A percentile compares a stretch with the other conserved stretches of the same genome.
phyloP scores from a whole-genome alignment of 2,888 invertebrate species.

The Drosophila eohydei region DNA sequence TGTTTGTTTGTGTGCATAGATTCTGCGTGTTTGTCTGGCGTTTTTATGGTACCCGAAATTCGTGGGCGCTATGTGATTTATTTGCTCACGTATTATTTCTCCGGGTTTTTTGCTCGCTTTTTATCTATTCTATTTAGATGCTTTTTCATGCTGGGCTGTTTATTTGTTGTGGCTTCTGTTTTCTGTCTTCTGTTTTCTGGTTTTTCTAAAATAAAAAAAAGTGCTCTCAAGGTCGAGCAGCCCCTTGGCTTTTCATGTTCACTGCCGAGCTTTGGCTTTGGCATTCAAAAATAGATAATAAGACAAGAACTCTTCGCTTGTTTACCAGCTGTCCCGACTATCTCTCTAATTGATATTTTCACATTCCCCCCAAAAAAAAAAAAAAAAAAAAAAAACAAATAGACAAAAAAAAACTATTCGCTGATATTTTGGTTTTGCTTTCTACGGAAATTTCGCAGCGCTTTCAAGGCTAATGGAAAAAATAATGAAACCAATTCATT shows the following conservation, averaged over 20 bases:
- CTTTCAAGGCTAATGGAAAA: conserved; percentile 63
- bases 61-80: conserved; percentile 66
- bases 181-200: conserved; percentile 20
- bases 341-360: conserved; percentile 64
- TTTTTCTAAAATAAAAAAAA: conserved; percentile 22
- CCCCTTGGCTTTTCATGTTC: conserved; percentile 57
- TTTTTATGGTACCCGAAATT: conserved; percentile 42
- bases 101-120: conserved; percentile 27
- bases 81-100: conserved; percentile 59
- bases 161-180: conserved; percentile 18
- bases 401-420: conserved; percentile 12
- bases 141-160: conserved; percentile 15
- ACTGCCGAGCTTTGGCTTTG: conserved; percentile 74
- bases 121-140: conserved; percentile 2
- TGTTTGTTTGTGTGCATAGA: not conserved
- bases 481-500: conserved; percentile 24
- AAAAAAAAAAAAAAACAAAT: not conserved
- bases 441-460: conserved; percentile 29
- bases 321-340: conserved; percentile 66
- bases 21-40: conserved; percentile 10
- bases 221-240: conserved; percentile 44
- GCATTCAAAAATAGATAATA: conserved; percentile 71
- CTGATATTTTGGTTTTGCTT: conserved; percentile 39
- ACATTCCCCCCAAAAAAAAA: conserved; percentile 8
- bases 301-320: conserved; percentile 23